phyloP scores from a whole-genome alignment of 2,888 invertebrate genomes.

The Lasioglossum figueresi region DNA sequence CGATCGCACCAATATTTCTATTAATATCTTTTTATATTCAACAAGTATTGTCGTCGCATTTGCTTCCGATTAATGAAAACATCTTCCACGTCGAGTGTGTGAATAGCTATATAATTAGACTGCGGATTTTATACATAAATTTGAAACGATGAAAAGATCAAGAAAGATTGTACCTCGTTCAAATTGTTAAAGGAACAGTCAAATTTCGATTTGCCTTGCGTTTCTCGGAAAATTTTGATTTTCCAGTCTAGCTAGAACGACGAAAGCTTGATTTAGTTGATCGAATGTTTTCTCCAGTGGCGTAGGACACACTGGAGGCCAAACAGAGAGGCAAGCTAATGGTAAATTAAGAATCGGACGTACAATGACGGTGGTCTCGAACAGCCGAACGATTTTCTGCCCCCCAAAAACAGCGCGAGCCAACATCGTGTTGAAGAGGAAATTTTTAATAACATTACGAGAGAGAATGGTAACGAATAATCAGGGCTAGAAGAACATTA shows the following conservation, averaged over 20 bases:
- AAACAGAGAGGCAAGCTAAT: not conserved
- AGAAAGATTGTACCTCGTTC: not conserved
- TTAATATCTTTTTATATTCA: not conserved
- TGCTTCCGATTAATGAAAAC: not conserved
- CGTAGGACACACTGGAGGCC: not conserved
- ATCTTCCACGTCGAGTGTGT: not conserved
- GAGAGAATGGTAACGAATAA: slow-evolving; percentile 1
- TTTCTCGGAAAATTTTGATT: not conserved
- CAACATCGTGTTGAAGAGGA: not conserved
- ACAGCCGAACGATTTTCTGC: not conserved
- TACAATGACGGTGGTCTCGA: not conserved
- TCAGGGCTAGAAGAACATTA: slow-evolving; percentile 5
- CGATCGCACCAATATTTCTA: not conserved
- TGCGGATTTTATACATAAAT: not conserved
- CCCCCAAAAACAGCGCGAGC: not conserved
- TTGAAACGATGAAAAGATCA: not conserved
- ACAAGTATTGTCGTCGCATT: not conserved
- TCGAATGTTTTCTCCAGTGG: not conserved
- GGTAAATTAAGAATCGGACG: slow-evolving; percentile 5
- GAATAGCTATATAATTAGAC: not conserved
- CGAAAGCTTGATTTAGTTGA: not conserved
- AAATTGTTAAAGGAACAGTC: not conserved
- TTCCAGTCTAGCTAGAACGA: not conserved
- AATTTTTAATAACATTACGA: not conserved
- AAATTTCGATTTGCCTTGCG: not conserved